Conservation (phyloP, 1,140 invertebrate species). For the Drosophila willistoni region DNA sequence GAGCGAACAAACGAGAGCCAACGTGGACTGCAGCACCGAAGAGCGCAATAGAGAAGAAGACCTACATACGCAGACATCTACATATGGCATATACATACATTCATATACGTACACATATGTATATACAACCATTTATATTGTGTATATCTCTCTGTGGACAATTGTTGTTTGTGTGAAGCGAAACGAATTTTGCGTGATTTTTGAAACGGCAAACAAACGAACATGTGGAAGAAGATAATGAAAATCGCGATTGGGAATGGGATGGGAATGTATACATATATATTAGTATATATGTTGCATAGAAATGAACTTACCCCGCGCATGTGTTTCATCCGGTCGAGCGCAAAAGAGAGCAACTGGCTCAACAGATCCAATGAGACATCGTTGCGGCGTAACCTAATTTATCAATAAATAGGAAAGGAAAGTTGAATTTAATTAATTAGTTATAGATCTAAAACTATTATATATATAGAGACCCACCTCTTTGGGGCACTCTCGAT, state of each 20-base stretch:
- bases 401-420: not conserved
- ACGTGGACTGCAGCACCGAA: slow-evolving; percentile 11
- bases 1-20: slow-evolving; percentile 24
- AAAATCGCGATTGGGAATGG: slow-evolving; percentile 39
- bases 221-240: slow-evolving; percentile 50
- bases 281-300: slow-evolving; percentile 13
- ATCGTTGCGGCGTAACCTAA: slow-evolving; percentile 64
- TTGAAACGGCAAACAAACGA: slow-evolving; percentile 27
- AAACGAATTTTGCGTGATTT: slow-evolving; percentile 56
- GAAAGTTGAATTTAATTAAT: not conserved
- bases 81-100: not conserved
- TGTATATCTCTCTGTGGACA: slow-evolving; percentile 7
- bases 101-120: not conserved
- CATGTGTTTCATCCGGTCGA: slow-evolving; percentile 75
- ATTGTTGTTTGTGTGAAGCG: slow-evolving; percentile 9
- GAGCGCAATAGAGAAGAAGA: slow-evolving; percentile 30
- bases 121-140: slow-evolving; percentile 7
- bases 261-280: slow-evolving; percentile 30
- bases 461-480: slow-evolving; percentile 35
- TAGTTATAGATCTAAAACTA: too few relatives aligned
- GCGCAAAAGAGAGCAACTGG: slow-evolving; percentile 67
- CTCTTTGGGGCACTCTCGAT: slow-evolving; percentile 91
- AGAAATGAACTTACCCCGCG: slow-evolving; percentile 72
- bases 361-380: slow-evolving; percentile 74
- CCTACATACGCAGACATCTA: slow-evolving; percentile 19